These are phyloP conservation scores for Nibea albiflora DNA, from an alignment of 2,113 vertebrate species.

Conservation along the genomic window DNA sequence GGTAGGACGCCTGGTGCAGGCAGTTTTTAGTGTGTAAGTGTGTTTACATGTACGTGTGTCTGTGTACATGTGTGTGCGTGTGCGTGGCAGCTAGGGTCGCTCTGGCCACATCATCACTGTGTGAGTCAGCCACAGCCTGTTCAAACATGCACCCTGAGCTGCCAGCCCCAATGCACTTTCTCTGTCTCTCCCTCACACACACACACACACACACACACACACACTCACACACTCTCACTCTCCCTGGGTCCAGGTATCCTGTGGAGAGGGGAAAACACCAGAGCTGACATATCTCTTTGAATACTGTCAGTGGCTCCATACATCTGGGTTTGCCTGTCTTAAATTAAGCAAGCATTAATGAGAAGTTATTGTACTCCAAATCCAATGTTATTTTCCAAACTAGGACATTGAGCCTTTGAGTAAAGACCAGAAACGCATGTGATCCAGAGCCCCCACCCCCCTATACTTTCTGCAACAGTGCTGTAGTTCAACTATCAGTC, in stretches of 20 bases:
- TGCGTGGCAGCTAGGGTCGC: conserved; percentile 73
- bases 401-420: conserved; percentile 47
- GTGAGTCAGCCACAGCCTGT: conserved; percentile 83
- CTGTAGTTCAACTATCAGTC: conserved; percentile 63
- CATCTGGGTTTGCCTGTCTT: conserved; percentile 59
- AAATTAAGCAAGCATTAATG: conserved; percentile 20
- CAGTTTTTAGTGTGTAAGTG: conserved; percentile 67
- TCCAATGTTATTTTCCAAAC: conserved; percentile 43
- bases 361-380: conserved; percentile 20
- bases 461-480: conserved; percentile 44
- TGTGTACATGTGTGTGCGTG: conserved; percentile 40
- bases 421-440: conserved; percentile 40
- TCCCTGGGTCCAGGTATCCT: conserved; percentile 65
- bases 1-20: conserved; percentile 74
- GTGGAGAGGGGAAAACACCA: conserved; percentile 44
- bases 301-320: conserved; percentile 38
- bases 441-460: conserved; percentile 19
- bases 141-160: conserved; percentile 82
- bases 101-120: conserved; percentile 79
- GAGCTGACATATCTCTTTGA: conserved; percentile 35
- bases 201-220: conserved; percentile 3
- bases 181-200: conserved; percentile 40
- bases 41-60: conserved; percentile 64
- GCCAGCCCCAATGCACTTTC: conserved; percentile 74
- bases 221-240: conserved; percentile 6